These are phyloP conservation scores for Augiades crinisus DNA, from an alignment of 2,888 invertebrate genomes.

Conservation along the genomic window DNA sequence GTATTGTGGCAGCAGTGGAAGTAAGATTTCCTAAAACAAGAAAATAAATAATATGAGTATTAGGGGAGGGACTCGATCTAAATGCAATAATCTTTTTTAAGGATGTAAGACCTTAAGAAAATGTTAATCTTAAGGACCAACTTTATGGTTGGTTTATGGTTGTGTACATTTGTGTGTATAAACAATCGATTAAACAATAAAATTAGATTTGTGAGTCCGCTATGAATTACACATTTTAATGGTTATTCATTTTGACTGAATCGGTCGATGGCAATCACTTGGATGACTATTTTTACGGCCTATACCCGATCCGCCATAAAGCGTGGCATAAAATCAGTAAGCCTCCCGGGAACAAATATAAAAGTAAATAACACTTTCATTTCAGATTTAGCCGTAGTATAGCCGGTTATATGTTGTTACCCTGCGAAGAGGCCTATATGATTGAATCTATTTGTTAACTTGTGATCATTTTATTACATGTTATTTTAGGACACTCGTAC, in stretches of 20 bases:
- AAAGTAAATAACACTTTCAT: conserved; percentile 75
- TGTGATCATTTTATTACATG: no score
- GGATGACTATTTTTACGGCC: conserved; percentile 72
- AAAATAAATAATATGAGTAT: no score
- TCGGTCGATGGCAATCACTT: conserved; percentile 69
- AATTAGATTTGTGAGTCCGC: conserved; percentile 13
- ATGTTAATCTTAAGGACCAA: no score
- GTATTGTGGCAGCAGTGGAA: no score
- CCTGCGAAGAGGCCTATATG: conserved; percentile 4
- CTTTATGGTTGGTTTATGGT: no score
- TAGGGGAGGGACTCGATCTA: no score
- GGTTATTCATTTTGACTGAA: conserved; percentile 64
- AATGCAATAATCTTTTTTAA: no score
- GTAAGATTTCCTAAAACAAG: no score
- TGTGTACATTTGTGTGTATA: no score
- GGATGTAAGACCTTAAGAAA: no score
- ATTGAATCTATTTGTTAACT: conserved; percentile 2
- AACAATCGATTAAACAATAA: neutral
- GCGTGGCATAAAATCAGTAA: conserved; percentile 72
- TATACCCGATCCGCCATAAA: conserved; percentile 74
- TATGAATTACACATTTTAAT: conserved; percentile 66
- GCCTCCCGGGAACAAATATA: conserved; percentile 66
- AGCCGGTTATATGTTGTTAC: conserved; percentile 19
- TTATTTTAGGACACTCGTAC: no score
- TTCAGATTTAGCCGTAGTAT: conserved; percentile 58